Conservation (phyloP, 2,797 vertebrate genomes). For the Geotrypetes seraphini region DNA sequence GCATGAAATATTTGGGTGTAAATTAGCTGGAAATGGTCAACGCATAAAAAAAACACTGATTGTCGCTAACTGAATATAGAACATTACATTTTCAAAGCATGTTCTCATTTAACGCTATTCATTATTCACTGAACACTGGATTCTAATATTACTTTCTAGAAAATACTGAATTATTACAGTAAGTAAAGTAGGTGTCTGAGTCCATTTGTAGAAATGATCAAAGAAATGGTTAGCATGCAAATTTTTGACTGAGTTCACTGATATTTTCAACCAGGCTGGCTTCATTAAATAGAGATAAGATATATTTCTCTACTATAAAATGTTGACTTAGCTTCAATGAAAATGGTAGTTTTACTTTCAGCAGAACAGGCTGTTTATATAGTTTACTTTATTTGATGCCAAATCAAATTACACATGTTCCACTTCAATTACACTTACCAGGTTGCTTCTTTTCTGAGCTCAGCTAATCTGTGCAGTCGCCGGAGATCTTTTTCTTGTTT, state of each 20-base stretch:
- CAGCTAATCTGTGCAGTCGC: constrained; percentile 67
- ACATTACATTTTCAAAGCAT: constrained; percentile 3
- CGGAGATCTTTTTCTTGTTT: constrained; percentile 75
- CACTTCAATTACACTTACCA: constrained; percentile 50
- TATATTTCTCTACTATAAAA: constrained; percentile 20
- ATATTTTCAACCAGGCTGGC: constrained; percentile 14
- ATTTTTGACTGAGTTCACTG: constrained; percentile 18
- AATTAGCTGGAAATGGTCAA: no score
- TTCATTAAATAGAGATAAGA: no score
- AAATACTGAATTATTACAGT: constrained; percentile 14
- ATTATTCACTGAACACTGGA: constrained; percentile 12
- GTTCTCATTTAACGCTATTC: background rate
- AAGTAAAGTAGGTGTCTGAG: constrained; percentile 13
- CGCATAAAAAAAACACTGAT: no score
- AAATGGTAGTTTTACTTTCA: no score
- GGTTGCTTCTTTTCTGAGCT: constrained; percentile 59
- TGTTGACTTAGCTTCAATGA: constrained; percentile 19
- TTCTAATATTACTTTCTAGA: constrained; percentile 19
- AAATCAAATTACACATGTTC: constrained; percentile 19
- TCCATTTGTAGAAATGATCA: constrained; percentile 25
- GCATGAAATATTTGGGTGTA: no score
- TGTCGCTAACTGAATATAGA: constrained; percentile 7
- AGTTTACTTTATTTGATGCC: constrained; percentile 19
- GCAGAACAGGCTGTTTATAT: constrained; percentile 28
- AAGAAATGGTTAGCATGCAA: constrained; percentile 24